phyloP scores from a whole-genome alignment of 2,888 invertebrate species.

The Charanyca ferruginea region DNA sequence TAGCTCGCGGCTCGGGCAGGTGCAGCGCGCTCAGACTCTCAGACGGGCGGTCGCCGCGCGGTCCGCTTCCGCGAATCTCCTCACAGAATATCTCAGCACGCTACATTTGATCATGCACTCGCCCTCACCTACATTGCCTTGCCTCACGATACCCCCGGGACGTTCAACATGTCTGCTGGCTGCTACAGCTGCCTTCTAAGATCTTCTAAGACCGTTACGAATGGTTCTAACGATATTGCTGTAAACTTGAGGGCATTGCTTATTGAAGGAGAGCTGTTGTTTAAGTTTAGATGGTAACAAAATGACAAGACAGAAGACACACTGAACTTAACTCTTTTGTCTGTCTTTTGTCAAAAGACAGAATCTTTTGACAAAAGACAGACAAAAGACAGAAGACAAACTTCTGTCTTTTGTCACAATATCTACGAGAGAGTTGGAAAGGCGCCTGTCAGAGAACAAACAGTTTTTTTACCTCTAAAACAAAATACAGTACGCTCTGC shows the following conservation, averaged over 20 bases:
- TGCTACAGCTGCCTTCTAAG: slow-evolving; percentile 23
- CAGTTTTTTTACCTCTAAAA: not conserved
- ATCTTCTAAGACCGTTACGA: slow-evolving; percentile 20
- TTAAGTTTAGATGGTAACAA: too few relatives aligned
- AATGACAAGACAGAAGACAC: too few relatives aligned
- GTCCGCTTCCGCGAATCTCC: slow-evolving; percentile 85
- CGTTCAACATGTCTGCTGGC: slow-evolving; percentile 34
- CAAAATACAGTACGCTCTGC: not conserved
- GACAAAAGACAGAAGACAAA: not conserved
- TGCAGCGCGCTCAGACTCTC: slow-evolving; percentile 85
- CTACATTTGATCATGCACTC: slow-evolving; percentile 57
- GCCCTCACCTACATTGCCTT: slow-evolving; percentile 53
- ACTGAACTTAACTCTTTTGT: too few relatives aligned
- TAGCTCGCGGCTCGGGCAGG: slow-evolving; percentile 85
- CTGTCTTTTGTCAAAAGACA: too few relatives aligned
- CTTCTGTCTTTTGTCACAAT: not conserved
- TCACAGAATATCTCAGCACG: slow-evolving; percentile 63
- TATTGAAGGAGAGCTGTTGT: not conserved
- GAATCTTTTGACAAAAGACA: too few relatives aligned
- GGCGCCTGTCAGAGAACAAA: not conserved
- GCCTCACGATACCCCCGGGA: slow-evolving; percentile 47
- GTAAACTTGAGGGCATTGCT: not conserved
- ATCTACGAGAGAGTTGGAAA: not conserved
- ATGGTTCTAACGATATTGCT: slow-evolving; percentile 4
- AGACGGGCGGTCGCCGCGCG: slow-evolving; percentile 88